Conservation (phyloP, 2,797 vertebrate species). For the Enteromius thamalakanensis region DNA sequence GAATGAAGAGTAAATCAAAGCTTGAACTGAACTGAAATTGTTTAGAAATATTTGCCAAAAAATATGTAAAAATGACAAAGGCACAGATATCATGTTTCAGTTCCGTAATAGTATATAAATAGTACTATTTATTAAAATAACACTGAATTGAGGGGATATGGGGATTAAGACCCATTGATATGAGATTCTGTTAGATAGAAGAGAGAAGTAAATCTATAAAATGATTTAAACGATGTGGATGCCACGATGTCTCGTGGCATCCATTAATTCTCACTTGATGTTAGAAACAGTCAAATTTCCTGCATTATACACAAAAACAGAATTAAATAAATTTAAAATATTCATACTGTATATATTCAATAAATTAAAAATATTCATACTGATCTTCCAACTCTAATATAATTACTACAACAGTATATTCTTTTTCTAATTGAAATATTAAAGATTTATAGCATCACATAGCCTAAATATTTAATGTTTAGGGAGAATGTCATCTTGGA, state of each 20-base stretch:
- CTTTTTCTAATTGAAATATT: constrained; percentile 7
- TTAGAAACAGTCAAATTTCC: neutral
- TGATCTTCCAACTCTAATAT: neutral
- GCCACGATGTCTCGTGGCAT: neutral
- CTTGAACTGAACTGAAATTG: neutral
- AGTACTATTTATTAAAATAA: neutral
- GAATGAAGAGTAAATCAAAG: neutral
- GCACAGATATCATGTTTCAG: neutral
- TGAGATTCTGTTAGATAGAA: neutral
- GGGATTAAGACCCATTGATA: neutral
- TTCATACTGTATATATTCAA: neutral
- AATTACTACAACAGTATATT: constrained; percentile 1
- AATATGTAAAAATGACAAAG: neutral
- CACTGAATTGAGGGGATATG: too few species aligned
- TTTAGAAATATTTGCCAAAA: neutral
- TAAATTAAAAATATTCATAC: neutral
- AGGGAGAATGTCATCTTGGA: neutral
- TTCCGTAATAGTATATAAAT: neutral
- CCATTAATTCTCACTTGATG: neutral
- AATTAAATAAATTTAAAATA: constrained; percentile 12
- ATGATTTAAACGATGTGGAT: neutral
- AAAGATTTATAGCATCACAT: neutral
- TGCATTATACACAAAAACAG: neutral
- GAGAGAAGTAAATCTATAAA: neutral
- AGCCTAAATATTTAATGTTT: neutral